These are phyloP conservation scores for Noctua fimbriata DNA, from an alignment of 2,888 invertebrate species.

Conservation along the genomic window DNA sequence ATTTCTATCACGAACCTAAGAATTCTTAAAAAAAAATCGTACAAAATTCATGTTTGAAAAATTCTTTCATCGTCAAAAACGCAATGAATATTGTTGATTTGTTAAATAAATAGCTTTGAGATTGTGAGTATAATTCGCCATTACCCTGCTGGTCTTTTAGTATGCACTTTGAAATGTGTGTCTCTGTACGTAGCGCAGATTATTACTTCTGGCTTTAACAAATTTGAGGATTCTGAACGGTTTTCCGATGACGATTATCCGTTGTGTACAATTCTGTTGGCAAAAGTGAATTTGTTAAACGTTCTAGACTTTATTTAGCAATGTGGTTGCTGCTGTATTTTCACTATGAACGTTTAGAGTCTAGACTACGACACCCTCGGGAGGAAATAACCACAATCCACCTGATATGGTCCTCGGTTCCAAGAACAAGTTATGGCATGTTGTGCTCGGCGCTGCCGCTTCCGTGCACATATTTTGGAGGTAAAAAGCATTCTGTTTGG, in stretches of 20 bases:
- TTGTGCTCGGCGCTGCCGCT: constrained; percentile 6
- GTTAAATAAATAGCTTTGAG: background rate
- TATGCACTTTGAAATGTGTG: background rate
- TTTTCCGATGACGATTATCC: too few relatives aligned
- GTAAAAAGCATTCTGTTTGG: constrained; percentile 6
- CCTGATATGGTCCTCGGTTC: constrained; percentile 11
- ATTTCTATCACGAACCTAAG: background rate
- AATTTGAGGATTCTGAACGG: background rate
- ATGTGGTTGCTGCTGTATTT: background rate
- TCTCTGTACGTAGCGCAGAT: background rate
- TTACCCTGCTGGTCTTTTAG: background rate
- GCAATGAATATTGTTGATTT: background rate
- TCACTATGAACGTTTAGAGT: background rate
- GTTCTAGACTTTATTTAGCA: background rate
- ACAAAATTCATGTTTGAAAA: background rate
- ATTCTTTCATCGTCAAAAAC: background rate
- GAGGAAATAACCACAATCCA: constrained; percentile 15
- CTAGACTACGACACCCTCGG: background rate
- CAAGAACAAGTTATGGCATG: constrained; percentile 10
- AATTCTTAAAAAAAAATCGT: background rate
- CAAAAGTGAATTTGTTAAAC: background rate
- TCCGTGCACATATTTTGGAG: constrained; percentile 28
- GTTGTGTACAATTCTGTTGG: background rate
- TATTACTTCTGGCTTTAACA: background rate
- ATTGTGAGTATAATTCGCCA: background rate